Base-by-base conservation (phyloP, 1,140 invertebrate genomes). In the Aricia agestis region DNA sequence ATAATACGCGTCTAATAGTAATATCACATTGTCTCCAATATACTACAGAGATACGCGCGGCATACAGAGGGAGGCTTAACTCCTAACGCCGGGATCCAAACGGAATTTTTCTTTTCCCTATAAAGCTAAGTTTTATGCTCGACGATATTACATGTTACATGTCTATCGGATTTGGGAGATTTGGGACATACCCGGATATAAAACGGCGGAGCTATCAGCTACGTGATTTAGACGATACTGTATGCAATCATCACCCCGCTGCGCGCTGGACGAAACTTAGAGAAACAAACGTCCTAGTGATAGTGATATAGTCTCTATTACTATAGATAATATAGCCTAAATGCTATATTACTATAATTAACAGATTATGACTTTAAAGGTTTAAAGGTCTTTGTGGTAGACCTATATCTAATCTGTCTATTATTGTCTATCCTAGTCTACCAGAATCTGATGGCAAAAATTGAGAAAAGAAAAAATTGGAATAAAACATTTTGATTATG, bases 111-210 rank as follows among this genome's bases (percentile, higher is more conserved):
- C 59, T 19, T 18, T 59, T 25, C 59, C 59, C 18, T 63, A 63
- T 63, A 25, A 63, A 25, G 18, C 17, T 63, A 63, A 63, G 59
- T 63, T 63, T 63, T 63, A 63, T 63, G 59, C 18, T 19, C 13
- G 19, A 6, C 59, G 18, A 18, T 63, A 63, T 63, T 63, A 63
- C 17, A 63, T 19, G 18, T 11, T 25, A 19, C 59, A 25, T 52
- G 45, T 52, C 7, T 52, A 52, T 13, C 45, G 45, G 45, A 52
- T 52, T 52, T 52, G 45, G 45, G 45, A 52, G 45, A 52, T 52
- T 52, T 52, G 45, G 45, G 45, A 15, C 10, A 52, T 10, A 52
- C 13, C 45, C 45, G 11, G 45, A 15, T 13, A 52, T 52, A 52
- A 52, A 52, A 52, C 45, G 45, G 2, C 45, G 45, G 13, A 52